These are phyloP conservation scores for Rotaria socialis DNA, from an alignment of 2,888 invertebrate genomes.

Conservation along the genomic window DNA sequence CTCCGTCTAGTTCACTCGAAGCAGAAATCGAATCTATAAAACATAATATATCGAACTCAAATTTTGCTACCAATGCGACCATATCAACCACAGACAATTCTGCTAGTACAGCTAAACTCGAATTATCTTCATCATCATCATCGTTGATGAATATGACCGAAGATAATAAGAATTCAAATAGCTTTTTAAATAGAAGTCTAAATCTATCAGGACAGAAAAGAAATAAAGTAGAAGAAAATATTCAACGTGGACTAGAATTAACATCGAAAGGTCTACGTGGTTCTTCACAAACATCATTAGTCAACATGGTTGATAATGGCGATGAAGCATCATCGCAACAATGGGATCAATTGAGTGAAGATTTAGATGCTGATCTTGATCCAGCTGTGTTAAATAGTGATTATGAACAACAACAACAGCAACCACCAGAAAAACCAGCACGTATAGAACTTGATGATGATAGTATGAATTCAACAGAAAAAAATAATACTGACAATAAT, in stretches of 20 bases:
- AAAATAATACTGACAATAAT: not conserved
- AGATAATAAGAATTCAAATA: not conserved
- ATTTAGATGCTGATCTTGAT: slow-evolving; percentile 11
- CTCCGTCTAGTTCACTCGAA: not conserved
- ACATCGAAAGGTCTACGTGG: not conserved
- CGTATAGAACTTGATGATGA: slow-evolving; percentile 10
- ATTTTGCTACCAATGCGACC: not conserved
- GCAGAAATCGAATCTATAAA: not conserved
- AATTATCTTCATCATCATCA: not conserved
- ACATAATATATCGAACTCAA: not conserved
- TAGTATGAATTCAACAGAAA: not conserved
- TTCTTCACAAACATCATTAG: slow-evolving; percentile 19
- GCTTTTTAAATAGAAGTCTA: not conserved
- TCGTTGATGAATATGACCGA: not conserved
- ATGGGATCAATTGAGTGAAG: slow-evolving; percentile 21
- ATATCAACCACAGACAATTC: not conserved
- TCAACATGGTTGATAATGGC: not conserved
- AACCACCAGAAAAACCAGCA: slow-evolving; percentile 12
- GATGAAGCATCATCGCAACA: slow-evolving; percentile 1
- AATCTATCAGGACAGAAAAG: not conserved
- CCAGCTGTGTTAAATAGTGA: not conserved
- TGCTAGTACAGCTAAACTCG: not conserved
- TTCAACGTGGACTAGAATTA: not conserved
- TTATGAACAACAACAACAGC: not conserved
- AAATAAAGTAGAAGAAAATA: not conserved